These are phyloP conservation scores for Stomatorhinus ivindoensis DNA, from an alignment of 2,113 vertebrate genomes.

Conservation along the genomic window DNA sequence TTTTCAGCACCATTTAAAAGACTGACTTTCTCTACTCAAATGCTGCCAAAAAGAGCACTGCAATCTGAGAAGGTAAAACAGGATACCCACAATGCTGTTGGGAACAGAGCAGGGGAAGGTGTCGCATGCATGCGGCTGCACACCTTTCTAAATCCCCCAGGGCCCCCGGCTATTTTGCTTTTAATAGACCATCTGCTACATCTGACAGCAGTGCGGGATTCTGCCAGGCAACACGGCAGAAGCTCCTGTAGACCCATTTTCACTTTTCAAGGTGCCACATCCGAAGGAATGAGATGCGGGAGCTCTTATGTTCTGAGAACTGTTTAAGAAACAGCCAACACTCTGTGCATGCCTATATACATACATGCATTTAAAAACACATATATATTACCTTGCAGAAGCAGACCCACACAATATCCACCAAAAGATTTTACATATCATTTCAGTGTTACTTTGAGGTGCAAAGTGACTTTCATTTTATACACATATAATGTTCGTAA, in stretches of 20 bases:
- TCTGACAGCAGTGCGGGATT: background rate
- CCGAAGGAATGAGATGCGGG: background rate
- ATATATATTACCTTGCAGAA: background rate
- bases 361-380: background rate
- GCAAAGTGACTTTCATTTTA: background rate
- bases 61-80: background rate
- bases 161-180: background rate
- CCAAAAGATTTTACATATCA: background rate
- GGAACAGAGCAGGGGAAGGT: background rate
- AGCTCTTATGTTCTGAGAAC: background rate
- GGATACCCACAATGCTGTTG: background rate
- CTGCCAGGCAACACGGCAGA: background rate
- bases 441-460: background rate
- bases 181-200: slow-evolving; percentile 7
- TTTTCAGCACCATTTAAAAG: background rate
- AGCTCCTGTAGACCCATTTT: background rate
- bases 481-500: background rate
- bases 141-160: background rate
- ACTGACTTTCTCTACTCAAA: background rate
- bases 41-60: background rate
- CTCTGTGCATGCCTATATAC: background rate
- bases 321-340: background rate
- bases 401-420: background rate
- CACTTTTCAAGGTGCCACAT: background rate
- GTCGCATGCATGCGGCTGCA: background rate